These are phyloP conservation scores for Thera britannica DNA, from an alignment of 2,888 invertebrate species.

Conservation along the genomic window DNA sequence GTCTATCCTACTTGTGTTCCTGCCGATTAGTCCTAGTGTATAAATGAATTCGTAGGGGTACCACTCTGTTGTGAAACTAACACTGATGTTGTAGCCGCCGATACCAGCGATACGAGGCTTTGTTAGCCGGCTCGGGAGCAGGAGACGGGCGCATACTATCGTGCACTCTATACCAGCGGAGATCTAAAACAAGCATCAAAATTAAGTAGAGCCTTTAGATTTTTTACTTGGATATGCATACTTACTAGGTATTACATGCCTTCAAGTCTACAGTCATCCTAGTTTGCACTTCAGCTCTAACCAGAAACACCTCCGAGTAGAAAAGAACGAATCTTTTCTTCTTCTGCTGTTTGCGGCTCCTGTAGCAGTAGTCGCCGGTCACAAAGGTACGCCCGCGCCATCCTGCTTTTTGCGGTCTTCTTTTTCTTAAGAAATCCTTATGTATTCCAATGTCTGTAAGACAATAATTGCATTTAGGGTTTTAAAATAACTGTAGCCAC, in stretches of 20 bases:
- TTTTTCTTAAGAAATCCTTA: constrained; percentile 52
- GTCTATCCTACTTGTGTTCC: constrained; percentile 54
- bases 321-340: constrained; percentile 53
- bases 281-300: constrained; percentile 57
- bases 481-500: neutral
- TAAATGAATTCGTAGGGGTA: constrained; percentile 66
- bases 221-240: too few species aligned
- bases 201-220: neutral
- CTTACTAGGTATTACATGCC: constrained; percentile 35
- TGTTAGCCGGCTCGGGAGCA: constrained; percentile 62
- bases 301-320: constrained; percentile 68
- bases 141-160: constrained; percentile 64
- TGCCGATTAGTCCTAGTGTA: constrained; percentile 61
- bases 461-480: neutral
- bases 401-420: constrained; percentile 53
- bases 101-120: constrained; percentile 60
- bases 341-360: constrained; percentile 46
- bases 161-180: constrained; percentile 70
- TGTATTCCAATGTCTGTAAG: constrained; percentile 57
- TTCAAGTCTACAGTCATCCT: constrained; percentile 51
- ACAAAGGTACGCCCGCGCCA: constrained; percentile 67
- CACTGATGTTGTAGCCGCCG: constrained; percentile 67
- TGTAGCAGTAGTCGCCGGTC: constrained; percentile 61
- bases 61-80: constrained; percentile 60
- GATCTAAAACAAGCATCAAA: constrained; percentile 53